Percentiles rank a stretch among this genome's conserved stretches.
These are phyloP conservation scores for Leptoclinus maculatus DNA, from an alignment of 2,797 vertebrate genomes.

Conservation along the genomic window DNA sequence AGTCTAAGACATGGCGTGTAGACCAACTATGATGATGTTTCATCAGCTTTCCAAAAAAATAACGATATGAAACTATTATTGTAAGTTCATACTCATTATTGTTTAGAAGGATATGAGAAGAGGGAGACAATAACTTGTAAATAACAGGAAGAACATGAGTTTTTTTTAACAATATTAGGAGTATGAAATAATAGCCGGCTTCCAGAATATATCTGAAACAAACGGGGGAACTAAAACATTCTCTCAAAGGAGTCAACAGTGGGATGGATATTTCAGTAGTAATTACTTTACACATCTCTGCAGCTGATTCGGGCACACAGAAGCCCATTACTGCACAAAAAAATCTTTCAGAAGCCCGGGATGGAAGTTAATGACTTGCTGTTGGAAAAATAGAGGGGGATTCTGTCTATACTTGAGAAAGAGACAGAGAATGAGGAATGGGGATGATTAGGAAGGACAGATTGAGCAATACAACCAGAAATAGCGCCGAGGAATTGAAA, in stretches of 20 bases:
- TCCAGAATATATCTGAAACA: conserved; percentile 59
- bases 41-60: conserved; percentile 7
- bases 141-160: conserved; percentile 31
- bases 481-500: conserved; percentile 44
- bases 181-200: conserved; percentile 42
- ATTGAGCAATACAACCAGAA: conserved; percentile 58
- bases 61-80: conserved; percentile 6
- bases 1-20: not conserved
- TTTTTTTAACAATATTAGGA: conserved; percentile 48
- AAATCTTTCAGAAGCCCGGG: conserved; percentile 58
- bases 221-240: conserved; percentile 60
- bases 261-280: conserved; percentile 61
- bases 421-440: conserved; percentile 50
- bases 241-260: conserved; percentile 65
- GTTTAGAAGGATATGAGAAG: conserved; percentile 16
- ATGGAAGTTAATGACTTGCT: conserved; percentile 70
- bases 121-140: conserved; percentile 21
- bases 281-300: conserved; percentile 66
- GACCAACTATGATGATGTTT: not conserved
- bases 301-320: conserved; percentile 53
- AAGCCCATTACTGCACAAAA: conserved; percentile 60
- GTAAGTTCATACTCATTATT: conserved; percentile 19
- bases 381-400: conserved; percentile 40
- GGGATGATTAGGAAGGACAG: conserved; percentile 58
- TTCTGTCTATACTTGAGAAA: conserved; percentile 38